Percentiles rank a stretch among this genome's conserved stretches.
These are phyloP conservation scores for Ophion ventricosus DNA, from an alignment of 2,888 invertebrate genomes.

Conservation along the genomic window DNA sequence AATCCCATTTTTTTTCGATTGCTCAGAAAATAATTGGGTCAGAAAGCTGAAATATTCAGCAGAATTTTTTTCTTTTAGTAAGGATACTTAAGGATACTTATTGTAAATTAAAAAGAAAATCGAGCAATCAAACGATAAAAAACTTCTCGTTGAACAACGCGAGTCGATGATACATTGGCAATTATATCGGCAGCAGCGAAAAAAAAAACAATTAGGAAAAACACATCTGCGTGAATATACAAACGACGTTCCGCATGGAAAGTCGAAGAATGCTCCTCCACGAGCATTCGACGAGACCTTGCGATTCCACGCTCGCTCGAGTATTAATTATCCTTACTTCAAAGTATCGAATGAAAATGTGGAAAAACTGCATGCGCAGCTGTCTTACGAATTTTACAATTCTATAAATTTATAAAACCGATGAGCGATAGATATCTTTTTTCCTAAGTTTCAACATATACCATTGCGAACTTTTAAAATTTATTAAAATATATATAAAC, in stretches of 20 bases:
- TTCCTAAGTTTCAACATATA: too few species aligned
- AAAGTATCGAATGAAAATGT: background rate
- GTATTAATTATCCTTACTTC: background rate
- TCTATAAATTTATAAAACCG: background rate
- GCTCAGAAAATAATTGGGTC: too few species aligned
- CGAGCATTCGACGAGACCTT: background rate
- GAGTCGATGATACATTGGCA: background rate
- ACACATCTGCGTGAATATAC: background rate
- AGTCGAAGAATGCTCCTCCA: background rate
- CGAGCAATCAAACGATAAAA: background rate
- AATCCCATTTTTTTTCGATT: too few species aligned
- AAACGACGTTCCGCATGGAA: background rate
- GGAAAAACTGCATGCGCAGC: too few species aligned
- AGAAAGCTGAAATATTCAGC: too few species aligned
- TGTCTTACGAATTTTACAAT: too few species aligned
- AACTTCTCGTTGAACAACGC: background rate
- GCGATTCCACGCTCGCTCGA: background rate
- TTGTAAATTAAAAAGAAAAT: background rate
- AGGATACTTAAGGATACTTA: too few species aligned
- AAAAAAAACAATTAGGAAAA: background rate
- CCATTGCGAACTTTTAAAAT: too few species aligned
- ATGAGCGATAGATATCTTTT: too few species aligned
- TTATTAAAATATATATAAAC: too few species aligned
- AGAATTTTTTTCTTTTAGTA: too few species aligned
- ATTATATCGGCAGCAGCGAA: background rate